A percentile compares a stretch with the other conserved stretches of the same genome.
Evolutionary conservation across 2,888 invertebrate species (phyloP).

Genomic region (Xestia xanthographa): DNA sequence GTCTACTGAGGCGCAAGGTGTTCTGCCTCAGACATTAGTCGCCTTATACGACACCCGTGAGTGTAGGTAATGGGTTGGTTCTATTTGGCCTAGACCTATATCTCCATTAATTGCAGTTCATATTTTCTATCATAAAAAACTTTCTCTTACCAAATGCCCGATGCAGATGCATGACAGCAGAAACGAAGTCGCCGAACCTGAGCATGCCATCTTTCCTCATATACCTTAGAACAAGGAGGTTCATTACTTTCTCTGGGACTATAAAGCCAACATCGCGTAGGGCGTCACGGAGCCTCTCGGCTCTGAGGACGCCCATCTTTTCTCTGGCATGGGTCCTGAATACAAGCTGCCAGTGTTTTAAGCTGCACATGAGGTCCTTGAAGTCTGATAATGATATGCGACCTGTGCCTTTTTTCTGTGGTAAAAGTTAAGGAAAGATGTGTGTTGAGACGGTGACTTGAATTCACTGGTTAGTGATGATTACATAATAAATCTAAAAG

Average conservation of each 20-base stretch:
- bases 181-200: constrained; percentile 97
- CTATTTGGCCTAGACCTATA: neutral
- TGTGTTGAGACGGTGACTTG: neutral
- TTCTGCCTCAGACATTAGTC: too few relatives aligned
- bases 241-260: constrained; percentile 95
- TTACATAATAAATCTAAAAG: neutral
- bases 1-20: too few relatives aligned
- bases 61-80: too few relatives aligned
- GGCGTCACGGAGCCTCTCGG: constrained; percentile 96
- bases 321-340: constrained; percentile 97
- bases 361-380: constrained; percentile 97
- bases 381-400: constrained; percentile 96
- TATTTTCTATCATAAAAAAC: neutral
- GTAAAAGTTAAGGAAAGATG: constrained; percentile 66
- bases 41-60: too few relatives aligned
- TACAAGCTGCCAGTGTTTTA: constrained; percentile 97
- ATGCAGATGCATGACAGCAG: constrained; percentile 96
- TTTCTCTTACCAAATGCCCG: constrained; percentile 95
- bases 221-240: constrained; percentile 95
- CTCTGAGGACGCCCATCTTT: constrained; percentile 96
- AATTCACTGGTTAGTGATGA: neutral
- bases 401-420: constrained; percentile 93
- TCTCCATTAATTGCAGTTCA: neutral
- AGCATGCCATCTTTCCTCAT: constrained; percentile 98
- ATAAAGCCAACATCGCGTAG: constrained; percentile 97